Percentiles rank a stretch among this genome's conserved stretches.
phyloP scores from a whole-genome alignment of 2,888 invertebrate species.

The Synanthedon andrenaeformis region DNA sequence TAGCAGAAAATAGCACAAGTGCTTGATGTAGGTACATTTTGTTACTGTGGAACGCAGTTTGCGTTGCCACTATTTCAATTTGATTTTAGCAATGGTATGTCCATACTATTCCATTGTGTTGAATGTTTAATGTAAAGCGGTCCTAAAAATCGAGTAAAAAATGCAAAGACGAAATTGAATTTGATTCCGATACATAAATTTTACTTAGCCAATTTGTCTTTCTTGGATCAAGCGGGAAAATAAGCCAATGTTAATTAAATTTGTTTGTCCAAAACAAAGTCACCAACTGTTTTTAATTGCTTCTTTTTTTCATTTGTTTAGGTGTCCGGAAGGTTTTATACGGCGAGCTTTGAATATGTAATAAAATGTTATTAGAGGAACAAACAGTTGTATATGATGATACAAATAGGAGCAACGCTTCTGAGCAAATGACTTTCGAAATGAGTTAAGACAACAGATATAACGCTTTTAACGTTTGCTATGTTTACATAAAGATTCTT shows the following conservation, averaged over 20 bases:
- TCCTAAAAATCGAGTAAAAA: constrained; percentile 60
- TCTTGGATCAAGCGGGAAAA: constrained; percentile 58
- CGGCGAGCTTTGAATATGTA: constrained; percentile 11
- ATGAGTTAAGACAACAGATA: constrained; percentile 68
- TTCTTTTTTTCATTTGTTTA: constrained; percentile 21
- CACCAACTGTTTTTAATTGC: constrained; percentile 51
- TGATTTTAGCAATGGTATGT: constrained; percentile 13
- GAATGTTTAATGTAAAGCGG: constrained; percentile 36
- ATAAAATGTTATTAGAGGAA: constrained; percentile 38
- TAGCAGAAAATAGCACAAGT: too few species aligned
- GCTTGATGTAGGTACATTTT: too few species aligned
- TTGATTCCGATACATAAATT: constrained; percentile 70
- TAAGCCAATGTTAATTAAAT: constrained; percentile 63
- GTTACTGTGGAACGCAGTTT: too few species aligned
- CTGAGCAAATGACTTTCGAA: constrained; percentile 59
- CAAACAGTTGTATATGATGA: constrained; percentile 25
- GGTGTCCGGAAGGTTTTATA: neutral
- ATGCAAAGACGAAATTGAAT: constrained; percentile 68
- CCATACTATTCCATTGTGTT: constrained; percentile 29
- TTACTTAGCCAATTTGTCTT: constrained; percentile 68
- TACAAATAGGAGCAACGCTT: constrained; percentile 39
- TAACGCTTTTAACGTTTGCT: constrained; percentile 64
- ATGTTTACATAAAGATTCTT: constrained; percentile 69
- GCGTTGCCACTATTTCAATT: neutral
- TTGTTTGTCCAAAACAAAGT: constrained; percentile 53